These are phyloP conservation scores for Cydia fagiglandana DNA, from an alignment of 1,140 invertebrate species.

Conservation along the genomic window DNA sequence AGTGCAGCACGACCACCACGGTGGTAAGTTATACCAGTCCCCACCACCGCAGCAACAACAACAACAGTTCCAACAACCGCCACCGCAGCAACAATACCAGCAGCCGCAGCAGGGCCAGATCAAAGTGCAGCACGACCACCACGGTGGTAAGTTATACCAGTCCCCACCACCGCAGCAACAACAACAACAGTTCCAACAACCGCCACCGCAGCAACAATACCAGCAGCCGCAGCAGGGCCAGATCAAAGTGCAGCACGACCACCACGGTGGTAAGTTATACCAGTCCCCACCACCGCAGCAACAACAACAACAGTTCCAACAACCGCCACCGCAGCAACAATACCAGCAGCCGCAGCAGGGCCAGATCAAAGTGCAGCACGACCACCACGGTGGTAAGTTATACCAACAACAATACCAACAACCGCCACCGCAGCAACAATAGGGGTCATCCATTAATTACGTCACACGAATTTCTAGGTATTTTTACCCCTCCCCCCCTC, in stretches of 20 bases:
- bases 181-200: too few species aligned
- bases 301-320: conserved; percentile 44
- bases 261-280: not conserved
- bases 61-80: too few species aligned
- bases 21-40: not conserved
- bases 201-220: not conserved
- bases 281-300: conserved; percentile 34
- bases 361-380: conserved; percentile 45
- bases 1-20: too few species aligned
- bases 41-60: conserved; percentile 10
- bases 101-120: conserved; percentile 46
- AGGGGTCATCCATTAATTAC: too few species aligned
- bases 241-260: not conserved
- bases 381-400: conserved; percentile 41
- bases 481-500: too few species aligned
- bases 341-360: conserved; percentile 46
- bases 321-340: conserved; percentile 40
- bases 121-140: conserved; percentile 39
- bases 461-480: too few species aligned
- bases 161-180: not conserved
- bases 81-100: conserved; percentile 17
- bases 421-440: not conserved
- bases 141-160: conserved; percentile 41
- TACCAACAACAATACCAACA: too few species aligned
- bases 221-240: not conserved